phyloP scores from a whole-genome alignment of 2,797 vertebrate species.

The Artibeus jamaicensis region DNA sequence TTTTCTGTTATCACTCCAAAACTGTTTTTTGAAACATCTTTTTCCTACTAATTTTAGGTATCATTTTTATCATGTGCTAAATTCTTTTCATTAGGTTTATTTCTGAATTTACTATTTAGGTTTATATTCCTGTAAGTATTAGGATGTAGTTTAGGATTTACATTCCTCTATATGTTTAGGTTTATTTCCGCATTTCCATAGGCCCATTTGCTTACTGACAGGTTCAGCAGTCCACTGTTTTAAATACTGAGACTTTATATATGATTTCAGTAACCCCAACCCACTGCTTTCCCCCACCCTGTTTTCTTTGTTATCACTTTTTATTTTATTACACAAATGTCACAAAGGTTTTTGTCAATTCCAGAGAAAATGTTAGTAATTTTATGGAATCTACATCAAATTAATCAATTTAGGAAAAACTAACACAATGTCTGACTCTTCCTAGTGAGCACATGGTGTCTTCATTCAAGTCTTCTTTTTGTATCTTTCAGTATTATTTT shows the following conservation, averaged over 20 bases:
- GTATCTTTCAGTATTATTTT: not conserved
- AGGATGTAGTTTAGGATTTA: not conserved
- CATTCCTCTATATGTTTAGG: not conserved
- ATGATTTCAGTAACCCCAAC: not conserved
- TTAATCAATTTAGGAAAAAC: not conserved
- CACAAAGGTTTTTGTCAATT: not conserved
- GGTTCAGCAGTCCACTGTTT: not conserved
- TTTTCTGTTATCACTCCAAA: not conserved
- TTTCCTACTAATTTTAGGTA: conserved; percentile 2
- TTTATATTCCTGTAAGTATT: not conserved
- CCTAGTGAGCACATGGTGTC: not conserved
- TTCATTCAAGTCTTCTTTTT: not conserved
- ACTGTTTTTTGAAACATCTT: not conserved
- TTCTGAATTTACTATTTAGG: not conserved
- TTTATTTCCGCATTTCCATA: not conserved
- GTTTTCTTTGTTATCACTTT: not conserved
- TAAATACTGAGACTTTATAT: not conserved
- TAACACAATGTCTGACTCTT: not conserved
- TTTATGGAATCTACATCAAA: not conserved
- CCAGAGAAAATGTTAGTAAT: not conserved
- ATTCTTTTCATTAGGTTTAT: not conserved
- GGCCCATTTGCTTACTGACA: not conserved
- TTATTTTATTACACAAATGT: not conserved
- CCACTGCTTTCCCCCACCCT: not conserved
- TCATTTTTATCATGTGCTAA: not conserved